Conservation (phyloP, 2,113 vertebrate species). For the Fregetta grallaria region DNA sequence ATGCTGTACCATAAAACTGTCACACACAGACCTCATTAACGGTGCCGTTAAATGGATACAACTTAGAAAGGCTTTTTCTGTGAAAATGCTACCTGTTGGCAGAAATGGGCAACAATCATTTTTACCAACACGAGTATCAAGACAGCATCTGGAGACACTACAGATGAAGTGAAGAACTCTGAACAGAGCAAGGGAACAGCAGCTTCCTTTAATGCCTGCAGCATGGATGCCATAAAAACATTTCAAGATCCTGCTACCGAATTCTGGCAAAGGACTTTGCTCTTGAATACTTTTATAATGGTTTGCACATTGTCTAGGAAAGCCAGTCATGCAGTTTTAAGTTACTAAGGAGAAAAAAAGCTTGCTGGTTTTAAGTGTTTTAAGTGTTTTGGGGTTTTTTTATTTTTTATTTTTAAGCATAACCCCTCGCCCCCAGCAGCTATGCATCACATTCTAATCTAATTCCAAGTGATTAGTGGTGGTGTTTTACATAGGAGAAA, state of each 20-base stretch:
- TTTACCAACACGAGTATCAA: neutral
- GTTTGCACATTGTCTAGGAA: constrained; percentile 56
- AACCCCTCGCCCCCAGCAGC: neutral
- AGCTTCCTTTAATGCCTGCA: constrained; percentile 23
- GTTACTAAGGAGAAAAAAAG: neutral
- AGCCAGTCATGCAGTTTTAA: constrained; percentile 7
- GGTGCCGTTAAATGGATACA: neutral
- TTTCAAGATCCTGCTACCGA: constrained; percentile 42
- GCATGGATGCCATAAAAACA: constrained; percentile 22
- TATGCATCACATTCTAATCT: neutral
- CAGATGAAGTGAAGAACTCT: neutral
- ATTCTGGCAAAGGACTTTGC: constrained; percentile 24
- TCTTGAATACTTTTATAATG: constrained; percentile 54
- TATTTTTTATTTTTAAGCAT: neutral
- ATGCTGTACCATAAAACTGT: neutral
- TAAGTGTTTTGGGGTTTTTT: neutral
- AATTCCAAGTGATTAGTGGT: neutral
- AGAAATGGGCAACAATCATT: neutral
- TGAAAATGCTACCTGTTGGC: neutral
- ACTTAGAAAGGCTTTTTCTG: neutral
- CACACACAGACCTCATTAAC: neutral
- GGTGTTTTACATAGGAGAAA: neutral
- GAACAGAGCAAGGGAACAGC: neutral
- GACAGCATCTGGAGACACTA: neutral
- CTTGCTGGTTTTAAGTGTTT: neutral